Conservation (phyloP, 2,888 invertebrate genomes). For the Platycnemis pennipes region DNA sequence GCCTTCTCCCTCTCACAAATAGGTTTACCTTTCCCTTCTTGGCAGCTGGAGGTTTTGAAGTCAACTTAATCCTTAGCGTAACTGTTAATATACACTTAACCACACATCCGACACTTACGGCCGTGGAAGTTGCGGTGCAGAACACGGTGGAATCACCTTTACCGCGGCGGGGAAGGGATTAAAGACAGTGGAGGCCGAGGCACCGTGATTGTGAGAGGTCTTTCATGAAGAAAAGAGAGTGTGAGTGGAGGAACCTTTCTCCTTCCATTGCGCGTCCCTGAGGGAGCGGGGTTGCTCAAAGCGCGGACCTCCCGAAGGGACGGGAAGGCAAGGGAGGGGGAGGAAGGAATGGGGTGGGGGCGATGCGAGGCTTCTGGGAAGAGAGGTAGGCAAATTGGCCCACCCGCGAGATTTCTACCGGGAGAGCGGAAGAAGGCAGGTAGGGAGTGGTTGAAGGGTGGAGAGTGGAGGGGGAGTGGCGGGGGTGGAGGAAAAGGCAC, state of each 20-base stretch:
- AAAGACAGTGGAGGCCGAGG: not conserved
- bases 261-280: not conserved
- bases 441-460: not conserved
- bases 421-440: slow-evolving; percentile 11
- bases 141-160: not conserved
- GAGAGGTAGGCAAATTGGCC: slow-evolving; percentile 41
- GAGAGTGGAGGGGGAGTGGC: not conserved
- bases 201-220: not conserved
- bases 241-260: not conserved
- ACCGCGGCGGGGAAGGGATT: not conserved
- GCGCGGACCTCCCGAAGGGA: not conserved
- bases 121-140: no score
- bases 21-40: no score
- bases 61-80: no score
- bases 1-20: no score
- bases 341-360: not conserved
- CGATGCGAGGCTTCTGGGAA: not conserved
- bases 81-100: no score
- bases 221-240: not conserved
- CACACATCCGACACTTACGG: no score
- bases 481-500: not conserved
- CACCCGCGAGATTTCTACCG: not conserved
- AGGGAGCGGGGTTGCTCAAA: not conserved
- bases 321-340: not conserved
- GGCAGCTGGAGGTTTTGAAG: no score